A percentile compares a stretch with the other conserved stretches of the same genome.
These are phyloP conservation scores for Nomada ferruginata DNA, from an alignment of 2,888 invertebrate species.

Conservation along the genomic window DNA sequence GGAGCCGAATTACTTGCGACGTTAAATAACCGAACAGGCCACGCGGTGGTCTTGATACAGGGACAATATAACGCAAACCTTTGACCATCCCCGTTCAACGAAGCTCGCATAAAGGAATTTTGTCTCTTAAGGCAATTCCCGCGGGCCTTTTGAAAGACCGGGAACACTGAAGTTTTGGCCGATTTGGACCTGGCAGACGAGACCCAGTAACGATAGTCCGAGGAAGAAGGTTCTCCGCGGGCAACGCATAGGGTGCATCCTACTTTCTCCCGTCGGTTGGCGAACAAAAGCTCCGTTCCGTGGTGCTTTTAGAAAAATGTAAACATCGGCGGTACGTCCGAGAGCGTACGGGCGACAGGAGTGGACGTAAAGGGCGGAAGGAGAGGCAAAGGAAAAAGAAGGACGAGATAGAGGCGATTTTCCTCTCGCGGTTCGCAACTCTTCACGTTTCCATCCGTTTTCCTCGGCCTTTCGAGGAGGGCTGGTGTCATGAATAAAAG, in stretches of 20 bases:
- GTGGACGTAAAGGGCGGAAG: neutral
- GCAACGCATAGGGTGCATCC: constrained; percentile 22
- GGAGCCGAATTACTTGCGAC: constrained; percentile 19
- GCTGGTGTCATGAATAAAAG: constrained; percentile 50
- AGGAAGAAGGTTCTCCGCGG: constrained; percentile 2
- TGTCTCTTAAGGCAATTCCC: constrained; percentile 40
- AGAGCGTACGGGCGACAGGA: neutral
- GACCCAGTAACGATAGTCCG: constrained; percentile 8
- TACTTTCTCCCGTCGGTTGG: constrained; percentile 1
- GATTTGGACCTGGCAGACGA: neutral
- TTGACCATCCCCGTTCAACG: neutral
- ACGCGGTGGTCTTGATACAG: constrained; percentile 28
- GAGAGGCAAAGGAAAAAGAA: too few relatives aligned
- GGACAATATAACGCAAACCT: constrained; percentile 32
- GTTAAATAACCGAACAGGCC: constrained; percentile 39
- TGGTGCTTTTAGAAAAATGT: constrained; percentile 28
- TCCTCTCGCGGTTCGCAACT: constrained; percentile 34
- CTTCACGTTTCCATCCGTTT: constrained; percentile 22
- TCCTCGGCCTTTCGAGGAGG: constrained; percentile 5
- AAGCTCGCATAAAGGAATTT: constrained; percentile 23
- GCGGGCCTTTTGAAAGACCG: constrained; percentile 31
- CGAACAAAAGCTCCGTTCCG: constrained; percentile 24
- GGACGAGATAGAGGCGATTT: neutral
- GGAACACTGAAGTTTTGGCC: constrained; percentile 5
- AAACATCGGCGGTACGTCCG: constrained; percentile 20